Evolutionary conservation across 2,797 vertebrate genomes (phyloP).

Genomic region (Mus minutoides): DNA sequence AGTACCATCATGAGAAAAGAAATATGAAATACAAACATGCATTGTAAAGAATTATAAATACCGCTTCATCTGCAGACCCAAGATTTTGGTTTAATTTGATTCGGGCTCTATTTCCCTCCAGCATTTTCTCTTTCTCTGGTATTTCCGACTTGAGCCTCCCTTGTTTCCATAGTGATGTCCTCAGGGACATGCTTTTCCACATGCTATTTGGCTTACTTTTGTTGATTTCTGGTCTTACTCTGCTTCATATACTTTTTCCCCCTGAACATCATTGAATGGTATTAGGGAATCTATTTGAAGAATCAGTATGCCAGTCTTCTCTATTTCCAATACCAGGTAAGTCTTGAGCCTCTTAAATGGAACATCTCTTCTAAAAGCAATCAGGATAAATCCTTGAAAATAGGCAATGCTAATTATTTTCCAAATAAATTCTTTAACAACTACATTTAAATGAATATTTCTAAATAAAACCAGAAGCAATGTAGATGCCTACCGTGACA

Average conservation of each 20-base stretch:
- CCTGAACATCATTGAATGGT: slow-evolving; percentile 75
- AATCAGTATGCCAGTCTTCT: slow-evolving; percentile 66
- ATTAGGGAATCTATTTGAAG: slow-evolving; percentile 72
- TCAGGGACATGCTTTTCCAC: slow-evolving; percentile 69
- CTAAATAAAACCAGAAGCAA: slow-evolving; percentile 64
- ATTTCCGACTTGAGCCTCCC: slow-evolving; percentile 73
- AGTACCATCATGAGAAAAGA: slow-evolving; percentile 76
- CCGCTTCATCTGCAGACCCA: slow-evolving; percentile 65
- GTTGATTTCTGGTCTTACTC: slow-evolving; percentile 74
- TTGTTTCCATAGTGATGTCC: slow-evolving; percentile 83
- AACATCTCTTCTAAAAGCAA: slow-evolving; percentile 71
- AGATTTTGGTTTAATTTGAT: slow-evolving; percentile 81
- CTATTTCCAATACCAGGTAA: slow-evolving; percentile 9
- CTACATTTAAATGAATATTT: background rate
- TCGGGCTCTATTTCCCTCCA: slow-evolving; percentile 49
- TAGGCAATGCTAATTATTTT: background rate
- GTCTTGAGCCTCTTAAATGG: slow-evolving; percentile 59
- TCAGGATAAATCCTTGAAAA: slow-evolving; percentile 51
- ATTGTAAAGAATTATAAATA: slow-evolving; percentile 81
- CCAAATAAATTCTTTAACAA: slow-evolving; percentile 32
- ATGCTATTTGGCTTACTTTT: slow-evolving; percentile 73
- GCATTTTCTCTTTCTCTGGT: slow-evolving; percentile 58
- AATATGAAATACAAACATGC: slow-evolving; percentile 83
- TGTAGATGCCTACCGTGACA: background rate
- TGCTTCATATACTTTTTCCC: slow-evolving; percentile 75